phyloP scores from a whole-genome alignment of 1,140 invertebrate genomes.

The Zaprionus inermis region DNA sequence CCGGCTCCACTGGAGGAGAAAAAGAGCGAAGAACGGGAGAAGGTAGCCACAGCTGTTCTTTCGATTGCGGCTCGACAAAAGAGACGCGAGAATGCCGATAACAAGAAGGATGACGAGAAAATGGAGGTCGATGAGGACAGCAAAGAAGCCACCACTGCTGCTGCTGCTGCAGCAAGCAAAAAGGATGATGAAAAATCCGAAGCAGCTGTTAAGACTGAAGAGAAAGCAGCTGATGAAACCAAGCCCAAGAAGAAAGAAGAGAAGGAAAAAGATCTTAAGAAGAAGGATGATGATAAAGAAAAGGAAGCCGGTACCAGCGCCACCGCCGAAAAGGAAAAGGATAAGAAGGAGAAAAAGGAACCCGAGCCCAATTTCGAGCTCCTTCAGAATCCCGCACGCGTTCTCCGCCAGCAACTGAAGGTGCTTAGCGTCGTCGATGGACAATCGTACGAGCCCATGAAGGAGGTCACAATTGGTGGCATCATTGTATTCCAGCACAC shows the following conservation, averaged over 20 bases:
- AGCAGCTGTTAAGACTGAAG: constrained; percentile 84
- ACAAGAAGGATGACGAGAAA: constrained; percentile 87
- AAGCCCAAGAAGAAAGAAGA: constrained; percentile 85
- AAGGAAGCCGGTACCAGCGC: constrained; percentile 79
- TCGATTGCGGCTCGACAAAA: constrained; percentile 97
- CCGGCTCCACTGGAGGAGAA: constrained; percentile 98
- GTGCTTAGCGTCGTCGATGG: constrained; percentile 92
- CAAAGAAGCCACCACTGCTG: constrained; percentile 86
- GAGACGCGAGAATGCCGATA: constrained; percentile 88
- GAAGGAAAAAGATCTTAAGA: constrained; percentile 82
- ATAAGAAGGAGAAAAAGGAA: constrained; percentile 90
- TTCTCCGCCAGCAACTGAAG: constrained; percentile 97
- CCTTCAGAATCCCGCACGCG: constrained; percentile 96
- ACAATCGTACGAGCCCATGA: constrained; percentile 92
- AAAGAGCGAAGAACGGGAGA: constrained; percentile 97
- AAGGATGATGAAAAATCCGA: constrained; percentile 87
- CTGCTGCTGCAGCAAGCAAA: constrained; percentile 85
- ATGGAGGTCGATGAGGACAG: constrained; percentile 90
- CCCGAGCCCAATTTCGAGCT: constrained; percentile 96
- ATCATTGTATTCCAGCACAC: constrained; percentile 97
- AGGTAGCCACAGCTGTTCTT: constrained; percentile 97
- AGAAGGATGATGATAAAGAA: constrained; percentile 71
- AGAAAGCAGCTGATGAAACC: constrained; percentile 73
- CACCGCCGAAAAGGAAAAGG: constrained; percentile 64
- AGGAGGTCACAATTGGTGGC: constrained; percentile 96